phyloP scores from a whole-genome alignment of 2,888 invertebrate species.

The Microctonus brassicae region DNA sequence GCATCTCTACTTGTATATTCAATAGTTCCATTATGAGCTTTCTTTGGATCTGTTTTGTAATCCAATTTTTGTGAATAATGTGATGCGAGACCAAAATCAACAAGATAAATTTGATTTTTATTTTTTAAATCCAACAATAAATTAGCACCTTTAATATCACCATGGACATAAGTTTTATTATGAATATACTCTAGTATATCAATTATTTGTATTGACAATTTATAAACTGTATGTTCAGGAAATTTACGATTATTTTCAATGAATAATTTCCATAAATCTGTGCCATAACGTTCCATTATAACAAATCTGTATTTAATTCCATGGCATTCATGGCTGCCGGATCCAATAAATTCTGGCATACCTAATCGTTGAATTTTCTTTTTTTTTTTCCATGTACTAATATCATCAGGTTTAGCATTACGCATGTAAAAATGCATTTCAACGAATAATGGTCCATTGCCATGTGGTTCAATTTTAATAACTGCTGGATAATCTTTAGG shows the following conservation, averaged over 20 bases:
- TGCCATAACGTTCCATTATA: constrained; percentile 90
- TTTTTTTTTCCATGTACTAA: constrained; percentile 78
- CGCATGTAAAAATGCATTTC: constrained; percentile 92
- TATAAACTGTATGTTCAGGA: constrained; percentile 81
- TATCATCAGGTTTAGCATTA: constrained; percentile 79
- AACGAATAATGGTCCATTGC: constrained; percentile 94
- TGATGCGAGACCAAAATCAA: constrained; percentile 94
- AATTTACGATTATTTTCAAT: constrained; percentile 77
- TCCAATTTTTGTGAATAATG: constrained; percentile 80
- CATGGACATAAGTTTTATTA: constrained; percentile 90
- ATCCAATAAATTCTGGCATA: constrained; percentile 87
- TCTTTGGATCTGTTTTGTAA: constrained; percentile 89
- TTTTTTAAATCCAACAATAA: constrained; percentile 82
- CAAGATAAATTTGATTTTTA: constrained; percentile 83
- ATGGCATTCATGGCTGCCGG: constrained; percentile 85
- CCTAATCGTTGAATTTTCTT: constrained; percentile 82
- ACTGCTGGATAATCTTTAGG: constrained; percentile 77
- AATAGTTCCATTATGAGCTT: constrained; percentile 96
- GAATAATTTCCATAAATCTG: constrained; percentile 86
- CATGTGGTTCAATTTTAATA: constrained; percentile 89
- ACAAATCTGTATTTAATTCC: constrained; percentile 83
- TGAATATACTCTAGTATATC: constrained; percentile 95
- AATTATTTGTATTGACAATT: constrained; percentile 87
- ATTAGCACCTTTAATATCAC: constrained; percentile 96
- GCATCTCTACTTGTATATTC: constrained; percentile 97